Conservation (phyloP, 2,113 vertebrate species). For the Balaenoptera acutorostrata region DNA sequence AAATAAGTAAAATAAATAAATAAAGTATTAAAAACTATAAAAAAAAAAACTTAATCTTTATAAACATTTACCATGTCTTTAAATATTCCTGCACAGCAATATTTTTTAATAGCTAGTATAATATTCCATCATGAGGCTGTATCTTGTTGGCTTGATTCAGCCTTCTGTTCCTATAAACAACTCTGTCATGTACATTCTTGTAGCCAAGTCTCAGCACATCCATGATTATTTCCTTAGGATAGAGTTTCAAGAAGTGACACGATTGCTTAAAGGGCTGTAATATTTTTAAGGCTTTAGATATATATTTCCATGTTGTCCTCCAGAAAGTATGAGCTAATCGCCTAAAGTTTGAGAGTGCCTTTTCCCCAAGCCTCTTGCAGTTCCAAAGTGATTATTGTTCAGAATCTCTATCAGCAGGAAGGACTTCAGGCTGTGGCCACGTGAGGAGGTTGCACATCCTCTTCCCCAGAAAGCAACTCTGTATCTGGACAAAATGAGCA, state of each 20-base stretch:
- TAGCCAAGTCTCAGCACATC: neutral
- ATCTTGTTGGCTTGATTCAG: neutral
- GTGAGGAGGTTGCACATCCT: neutral
- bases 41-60: neutral
- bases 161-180: neutral
- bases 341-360: neutral
- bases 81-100: neutral
- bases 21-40: too few relatives aligned
- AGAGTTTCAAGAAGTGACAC: slow-evolving; percentile 1
- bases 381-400: neutral
- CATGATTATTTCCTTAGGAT: neutral
- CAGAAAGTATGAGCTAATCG: neutral
- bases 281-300: neutral
- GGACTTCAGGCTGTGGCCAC: neutral
- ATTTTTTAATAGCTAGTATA: neutral
- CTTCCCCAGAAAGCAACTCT: neutral
- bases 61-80: neutral
- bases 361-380: neutral
- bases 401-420: neutral
- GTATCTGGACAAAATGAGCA: neutral
- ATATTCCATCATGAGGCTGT: neutral
- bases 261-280: neutral
- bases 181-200: neutral
- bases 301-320: neutral
- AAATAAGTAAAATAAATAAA: too few relatives aligned